phyloP scores from a whole-genome alignment of 35 echinoderm and acorn worm genomes.

The Holothuria glaberrima region DNA sequence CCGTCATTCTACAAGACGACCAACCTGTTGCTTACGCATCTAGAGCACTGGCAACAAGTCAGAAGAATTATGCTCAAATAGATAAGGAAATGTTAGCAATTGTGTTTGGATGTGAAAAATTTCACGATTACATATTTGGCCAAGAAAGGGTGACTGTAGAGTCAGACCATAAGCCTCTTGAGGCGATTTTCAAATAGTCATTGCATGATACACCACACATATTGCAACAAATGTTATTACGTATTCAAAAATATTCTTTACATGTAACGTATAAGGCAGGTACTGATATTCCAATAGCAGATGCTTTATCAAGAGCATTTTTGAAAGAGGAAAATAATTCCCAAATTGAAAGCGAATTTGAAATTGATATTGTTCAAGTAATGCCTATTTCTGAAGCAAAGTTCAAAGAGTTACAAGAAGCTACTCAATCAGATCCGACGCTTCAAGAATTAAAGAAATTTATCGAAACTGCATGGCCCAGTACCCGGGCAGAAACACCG shows the following conservation, averaged over 20 bases:
- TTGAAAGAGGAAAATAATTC: not conserved
- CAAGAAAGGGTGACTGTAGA: constrained; percentile 42
- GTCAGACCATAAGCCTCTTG: constrained; percentile 66
- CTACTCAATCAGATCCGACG: not conserved
- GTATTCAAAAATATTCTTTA: constrained; percentile 54
- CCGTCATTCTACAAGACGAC: constrained; percentile 31
- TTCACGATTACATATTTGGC: constrained; percentile 70
- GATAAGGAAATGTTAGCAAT: constrained; percentile 58
- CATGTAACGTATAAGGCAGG: constrained; percentile 48
- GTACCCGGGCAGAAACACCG: too few species aligned
- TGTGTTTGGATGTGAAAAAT: constrained; percentile 42
- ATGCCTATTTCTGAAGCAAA: constrained; percentile 19
- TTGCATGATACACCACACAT: constrained; percentile 25
- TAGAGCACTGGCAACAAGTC: constrained; percentile 7
- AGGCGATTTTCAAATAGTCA: constrained; percentile 58
- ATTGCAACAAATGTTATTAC: constrained; percentile 55
- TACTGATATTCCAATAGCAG: constrained; percentile 51
- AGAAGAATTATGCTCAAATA: constrained; percentile 53
- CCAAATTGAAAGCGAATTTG: not conserved
- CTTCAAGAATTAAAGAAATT: not conserved
- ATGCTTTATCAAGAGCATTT: constrained; percentile 38
- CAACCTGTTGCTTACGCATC: constrained; percentile 43
- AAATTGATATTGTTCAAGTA: not conserved
- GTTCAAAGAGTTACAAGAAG: constrained; percentile 23
- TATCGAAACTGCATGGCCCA: not conserved